Evolutionary conservation across 1,140 invertebrate species (phyloP).

Genomic region (Bombus waltoni): DNA sequence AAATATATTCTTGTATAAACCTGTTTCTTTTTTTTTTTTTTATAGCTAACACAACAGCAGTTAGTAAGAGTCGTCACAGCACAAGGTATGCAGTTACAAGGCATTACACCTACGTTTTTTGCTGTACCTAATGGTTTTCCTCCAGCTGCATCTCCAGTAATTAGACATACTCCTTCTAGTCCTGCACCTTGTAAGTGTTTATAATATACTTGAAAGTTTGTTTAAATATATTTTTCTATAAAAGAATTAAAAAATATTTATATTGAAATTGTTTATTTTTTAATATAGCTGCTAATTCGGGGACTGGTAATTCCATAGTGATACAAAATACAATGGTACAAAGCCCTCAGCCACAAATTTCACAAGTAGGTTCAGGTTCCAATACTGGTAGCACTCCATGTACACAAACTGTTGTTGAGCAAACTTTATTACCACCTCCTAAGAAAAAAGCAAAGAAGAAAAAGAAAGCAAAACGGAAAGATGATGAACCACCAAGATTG

Average conservation of each 20-base stretch:
- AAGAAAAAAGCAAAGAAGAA: slow-evolving; percentile 82
- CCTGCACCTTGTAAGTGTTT: slow-evolving; percentile 78
- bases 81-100: slow-evolving; percentile 81
- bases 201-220: slow-evolving; percentile 2
- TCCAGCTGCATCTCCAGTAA: slow-evolving; percentile 78
- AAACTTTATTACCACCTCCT: slow-evolving; percentile 79
- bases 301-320: slow-evolving; percentile 78
- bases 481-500: slow-evolving; percentile 82
- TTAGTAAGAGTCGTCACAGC: slow-evolving; percentile 81
- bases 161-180: slow-evolving; percentile 81
- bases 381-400: slow-evolving; percentile 67
- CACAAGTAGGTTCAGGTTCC: slow-evolving; percentile 74
- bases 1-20: background rate
- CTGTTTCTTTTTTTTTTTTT: slow-evolving; percentile 66
- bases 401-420: slow-evolving; percentile 75
- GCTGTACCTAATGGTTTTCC: slow-evolving; percentile 82
- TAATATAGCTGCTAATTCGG: slow-evolving; percentile 73
- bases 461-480: slow-evolving; percentile 83
- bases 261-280: slow-evolving; percentile 17
- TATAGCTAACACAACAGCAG: slow-evolving; percentile 81
- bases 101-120: slow-evolving; percentile 80
- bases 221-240: background rate
- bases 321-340: slow-evolving; percentile 82
- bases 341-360: slow-evolving; percentile 79
- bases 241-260: background rate